Conservation (phyloP, 2,113 vertebrate species). For the Ptychochromis oligacanthus region DNA sequence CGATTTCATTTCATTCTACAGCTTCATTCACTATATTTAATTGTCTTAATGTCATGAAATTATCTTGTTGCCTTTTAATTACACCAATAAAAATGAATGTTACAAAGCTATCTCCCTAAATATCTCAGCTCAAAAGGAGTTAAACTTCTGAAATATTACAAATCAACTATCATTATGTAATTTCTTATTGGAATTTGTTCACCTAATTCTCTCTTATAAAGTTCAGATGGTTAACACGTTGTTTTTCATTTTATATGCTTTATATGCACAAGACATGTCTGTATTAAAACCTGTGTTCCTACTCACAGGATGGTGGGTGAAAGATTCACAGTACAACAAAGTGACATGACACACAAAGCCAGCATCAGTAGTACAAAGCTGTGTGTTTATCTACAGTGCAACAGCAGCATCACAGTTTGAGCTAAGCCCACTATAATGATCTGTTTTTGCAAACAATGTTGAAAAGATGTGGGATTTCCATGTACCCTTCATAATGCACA, state of each 20-base stretch:
- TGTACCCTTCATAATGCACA: neutral
- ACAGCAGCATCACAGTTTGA: constrained; percentile 8
- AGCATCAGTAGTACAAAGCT: neutral
- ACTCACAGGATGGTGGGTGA: neutral
- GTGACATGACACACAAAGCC: neutral
- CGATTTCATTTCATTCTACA: neutral
- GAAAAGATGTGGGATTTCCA: constrained; percentile 8
- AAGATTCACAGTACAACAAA: neutral
- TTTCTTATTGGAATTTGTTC: neutral
- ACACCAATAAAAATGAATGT: neutral
- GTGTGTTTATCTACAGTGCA: constrained; percentile 25
- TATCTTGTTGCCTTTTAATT: neutral
- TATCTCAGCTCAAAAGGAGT: neutral
- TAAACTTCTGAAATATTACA: neutral
- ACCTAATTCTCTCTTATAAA: neutral
- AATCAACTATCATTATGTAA: neutral
- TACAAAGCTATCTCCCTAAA: neutral
- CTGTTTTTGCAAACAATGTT: constrained; percentile 19
- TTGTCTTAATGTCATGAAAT: neutral
- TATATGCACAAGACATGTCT: neutral
- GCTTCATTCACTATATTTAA: neutral
- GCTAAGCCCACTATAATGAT: constrained; percentile 21
- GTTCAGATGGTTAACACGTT: neutral
- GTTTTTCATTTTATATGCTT: neutral
- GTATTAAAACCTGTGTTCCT: neutral